Conservation (phyloP, 2,888 invertebrate species). For the Crepidodera aurea region DNA sequence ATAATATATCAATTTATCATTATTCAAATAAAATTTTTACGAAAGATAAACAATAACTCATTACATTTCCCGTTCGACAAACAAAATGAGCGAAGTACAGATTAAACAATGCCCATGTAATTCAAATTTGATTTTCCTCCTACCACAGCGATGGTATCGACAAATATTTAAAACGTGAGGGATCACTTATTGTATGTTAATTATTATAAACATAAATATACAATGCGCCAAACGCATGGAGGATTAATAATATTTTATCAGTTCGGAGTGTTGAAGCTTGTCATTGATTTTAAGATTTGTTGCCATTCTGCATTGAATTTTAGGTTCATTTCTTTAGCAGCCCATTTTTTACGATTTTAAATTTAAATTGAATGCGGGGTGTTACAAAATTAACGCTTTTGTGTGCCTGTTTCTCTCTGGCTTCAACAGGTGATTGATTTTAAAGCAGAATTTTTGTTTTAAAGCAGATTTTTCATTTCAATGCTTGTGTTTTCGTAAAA, state of each 20-base stretch:
- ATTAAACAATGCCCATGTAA: constrained; percentile 21
- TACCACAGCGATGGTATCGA: constrained; percentile 30
- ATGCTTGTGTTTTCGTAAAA: too few relatives aligned
- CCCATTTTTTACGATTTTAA: too few relatives aligned
- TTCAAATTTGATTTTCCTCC: constrained; percentile 32
- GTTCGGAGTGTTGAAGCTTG: background rate
- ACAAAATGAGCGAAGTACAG: constrained; percentile 5
- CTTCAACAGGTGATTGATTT: too few relatives aligned
- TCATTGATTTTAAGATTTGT: too few relatives aligned
- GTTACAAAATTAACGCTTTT: too few relatives aligned
- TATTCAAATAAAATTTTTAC: constrained; percentile 6
- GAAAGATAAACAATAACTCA: constrained; percentile 12
- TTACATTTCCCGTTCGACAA: constrained; percentile 5
- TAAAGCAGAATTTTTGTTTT: too few relatives aligned
- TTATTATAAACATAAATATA: constrained; percentile 28
- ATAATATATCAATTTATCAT: constrained; percentile 16
- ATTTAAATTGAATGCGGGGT: too few relatives aligned
- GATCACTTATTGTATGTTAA: constrained; percentile 41
- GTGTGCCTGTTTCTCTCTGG: too few relatives aligned
- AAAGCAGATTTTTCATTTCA: too few relatives aligned
- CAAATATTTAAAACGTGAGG: constrained; percentile 32
- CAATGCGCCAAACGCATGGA: constrained; percentile 18
- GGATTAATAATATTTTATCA: constrained; percentile 18
- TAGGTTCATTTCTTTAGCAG: too few relatives aligned
- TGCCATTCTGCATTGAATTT: too few relatives aligned